Percentiles rank a stretch among this genome's conserved stretches.
Conservation (phyloP, 2,797 vertebrate genomes). For the Phrynocephalus vlangalii region DNA sequence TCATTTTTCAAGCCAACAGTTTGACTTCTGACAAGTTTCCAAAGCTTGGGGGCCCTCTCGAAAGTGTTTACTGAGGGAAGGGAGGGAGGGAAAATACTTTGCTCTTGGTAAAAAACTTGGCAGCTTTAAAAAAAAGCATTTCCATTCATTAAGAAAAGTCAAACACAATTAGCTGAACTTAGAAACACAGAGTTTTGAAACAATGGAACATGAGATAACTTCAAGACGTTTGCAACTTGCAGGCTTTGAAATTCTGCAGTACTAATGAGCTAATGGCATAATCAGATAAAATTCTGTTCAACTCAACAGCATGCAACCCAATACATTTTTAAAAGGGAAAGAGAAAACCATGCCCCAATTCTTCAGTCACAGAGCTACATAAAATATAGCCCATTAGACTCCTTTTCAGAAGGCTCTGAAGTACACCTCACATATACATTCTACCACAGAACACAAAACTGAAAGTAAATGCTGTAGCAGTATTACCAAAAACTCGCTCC, state of each 20-base stretch:
- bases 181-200: constrained; percentile 37
- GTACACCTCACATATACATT: neutral
- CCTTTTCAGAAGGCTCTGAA: neutral
- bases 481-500: neutral
- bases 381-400: neutral
- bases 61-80: neutral
- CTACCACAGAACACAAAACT: neutral
- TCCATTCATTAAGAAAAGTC: constrained; percentile 45
- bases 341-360: neutral
- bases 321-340: neutral
- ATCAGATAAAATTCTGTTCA: constrained; percentile 37
- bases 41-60: constrained; percentile 25
- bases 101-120: constrained; percentile 49
- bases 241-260: constrained; percentile 25
- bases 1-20: constrained; percentile 74
- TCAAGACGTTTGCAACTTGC: constrained; percentile 28
- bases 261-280: constrained; percentile 11
- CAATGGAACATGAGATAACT: constrained; percentile 38
- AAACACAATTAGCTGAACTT: constrained; percentile 37
- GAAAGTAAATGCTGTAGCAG: neutral
- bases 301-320: constrained; percentile 35
- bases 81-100: no score
- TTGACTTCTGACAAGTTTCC: constrained; percentile 49
- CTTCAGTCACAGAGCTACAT: neutral
- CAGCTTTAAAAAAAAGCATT: constrained; percentile 41